A percentile compares a stretch with the other conserved stretches of the same genome.
phyloP scores from a whole-genome alignment of 2,797 vertebrate genomes.

The Anniella stebbinsi region DNA sequence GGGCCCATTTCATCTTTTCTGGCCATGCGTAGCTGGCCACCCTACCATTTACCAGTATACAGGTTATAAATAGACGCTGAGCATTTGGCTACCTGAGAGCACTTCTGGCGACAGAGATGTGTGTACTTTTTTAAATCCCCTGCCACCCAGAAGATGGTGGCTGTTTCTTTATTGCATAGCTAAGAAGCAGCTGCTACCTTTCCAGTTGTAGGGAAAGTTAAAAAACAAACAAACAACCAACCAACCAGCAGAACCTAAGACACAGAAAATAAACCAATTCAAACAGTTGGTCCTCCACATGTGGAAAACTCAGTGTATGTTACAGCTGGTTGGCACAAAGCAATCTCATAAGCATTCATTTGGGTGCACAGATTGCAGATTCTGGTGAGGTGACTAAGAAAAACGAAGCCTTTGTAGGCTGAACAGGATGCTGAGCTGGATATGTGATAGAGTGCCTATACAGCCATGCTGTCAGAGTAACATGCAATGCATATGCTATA shows the following conservation, averaged over 20 bases:
- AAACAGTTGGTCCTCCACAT: neutral
- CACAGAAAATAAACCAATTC: neutral
- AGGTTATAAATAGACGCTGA: neutral
- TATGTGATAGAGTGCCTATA: too few species aligned
- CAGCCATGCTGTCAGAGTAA: neutral
- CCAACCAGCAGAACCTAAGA: neutral
- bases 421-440: neutral
- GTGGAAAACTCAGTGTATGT: neutral
- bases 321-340: neutral
- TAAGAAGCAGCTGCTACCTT: neutral
- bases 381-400: neutral
- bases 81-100: neutral
- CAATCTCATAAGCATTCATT: neutral
- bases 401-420: neutral
- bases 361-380: too few species aligned
- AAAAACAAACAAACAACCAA: neutral
- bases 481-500: neutral
- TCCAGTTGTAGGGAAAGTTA: neutral
- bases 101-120: neutral
- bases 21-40: neutral
- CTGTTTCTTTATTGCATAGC: neutral
- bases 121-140: neutral
- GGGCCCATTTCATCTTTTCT: neutral
- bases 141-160: neutral
- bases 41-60: neutral